Conservation (phyloP, 2,113 vertebrate species). For the Anguilla rostrata region DNA sequence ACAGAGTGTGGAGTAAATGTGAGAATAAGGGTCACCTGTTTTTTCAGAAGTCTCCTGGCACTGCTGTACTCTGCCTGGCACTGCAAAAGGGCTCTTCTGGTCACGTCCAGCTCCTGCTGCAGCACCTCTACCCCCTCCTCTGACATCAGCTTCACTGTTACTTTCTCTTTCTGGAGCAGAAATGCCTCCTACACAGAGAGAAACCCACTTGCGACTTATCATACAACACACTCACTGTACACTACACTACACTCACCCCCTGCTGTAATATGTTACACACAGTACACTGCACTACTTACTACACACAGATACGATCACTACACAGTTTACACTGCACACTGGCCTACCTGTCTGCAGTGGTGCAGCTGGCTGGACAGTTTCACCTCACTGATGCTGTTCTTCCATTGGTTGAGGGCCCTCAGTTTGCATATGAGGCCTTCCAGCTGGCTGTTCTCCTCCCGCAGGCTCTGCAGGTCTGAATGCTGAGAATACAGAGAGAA, state of each 20-base stretch:
- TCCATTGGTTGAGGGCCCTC: slow-evolving; percentile 65
- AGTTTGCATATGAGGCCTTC: slow-evolving; percentile 57
- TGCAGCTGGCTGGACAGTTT: slow-evolving; percentile 57
- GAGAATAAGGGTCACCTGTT: slow-evolving; percentile 54
- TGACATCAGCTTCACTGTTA: slow-evolving; percentile 57
- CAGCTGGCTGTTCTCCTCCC: slow-evolving; percentile 58
- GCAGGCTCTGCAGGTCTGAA: slow-evolving; percentile 58
- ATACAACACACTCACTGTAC: not conserved
- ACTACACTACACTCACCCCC: not conserved
- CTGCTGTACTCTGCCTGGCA: slow-evolving; percentile 56
- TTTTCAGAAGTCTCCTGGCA: slow-evolving; percentile 52
- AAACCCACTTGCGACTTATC: not conserved
- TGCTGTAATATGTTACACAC: not conserved
- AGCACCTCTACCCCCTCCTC: slow-evolving; percentile 60
- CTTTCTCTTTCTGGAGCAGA: slow-evolving; percentile 53
- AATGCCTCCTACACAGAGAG: slow-evolving; percentile 60
- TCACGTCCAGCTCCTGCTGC: slow-evolving; percentile 59
- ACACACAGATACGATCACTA: too few relatives aligned
- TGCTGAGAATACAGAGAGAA: slow-evolving; percentile 44
- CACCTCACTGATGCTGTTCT: slow-evolving; percentile 55
- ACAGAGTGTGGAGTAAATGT: not conserved
- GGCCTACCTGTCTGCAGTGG: slow-evolving; percentile 64
- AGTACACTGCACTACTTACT: not conserved
- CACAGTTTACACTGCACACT: too few relatives aligned
- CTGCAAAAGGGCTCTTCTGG: slow-evolving; percentile 53